Percentiles rank a stretch among this genome's conserved stretches.
These are phyloP conservation scores for Candidula unifasciata DNA, from an alignment of 2,888 invertebrate species.

Conservation along the genomic window DNA sequence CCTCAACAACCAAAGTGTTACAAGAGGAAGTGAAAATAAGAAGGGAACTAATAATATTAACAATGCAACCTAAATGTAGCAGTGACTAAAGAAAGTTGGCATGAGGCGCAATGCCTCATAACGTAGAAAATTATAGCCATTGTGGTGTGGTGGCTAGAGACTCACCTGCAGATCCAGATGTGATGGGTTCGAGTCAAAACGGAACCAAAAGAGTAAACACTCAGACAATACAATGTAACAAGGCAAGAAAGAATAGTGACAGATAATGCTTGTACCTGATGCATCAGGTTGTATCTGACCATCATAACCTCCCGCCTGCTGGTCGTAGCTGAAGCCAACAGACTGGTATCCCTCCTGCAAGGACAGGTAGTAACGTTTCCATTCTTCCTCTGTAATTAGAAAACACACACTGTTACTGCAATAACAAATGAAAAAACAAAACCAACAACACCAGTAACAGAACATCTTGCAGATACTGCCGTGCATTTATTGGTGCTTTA, in stretches of 20 bases:
- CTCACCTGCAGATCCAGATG: too few relatives aligned
- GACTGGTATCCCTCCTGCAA: slow-evolving; percentile 77
- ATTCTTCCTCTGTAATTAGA: slow-evolving; percentile 87
- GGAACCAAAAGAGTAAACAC: not conserved
- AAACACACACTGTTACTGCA: not conserved
- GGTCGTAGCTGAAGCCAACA: slow-evolving; percentile 79
- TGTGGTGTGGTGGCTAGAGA: too few relatives aligned
- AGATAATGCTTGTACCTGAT: not conserved
- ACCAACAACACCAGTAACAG: not conserved
- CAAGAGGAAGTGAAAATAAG: too few relatives aligned
- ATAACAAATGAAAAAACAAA: not conserved
- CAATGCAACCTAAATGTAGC: too few relatives aligned
- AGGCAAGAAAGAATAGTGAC: not conserved
- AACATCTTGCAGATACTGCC: not conserved
- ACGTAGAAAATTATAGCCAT: too few relatives aligned
- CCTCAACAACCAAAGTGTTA: too few relatives aligned
- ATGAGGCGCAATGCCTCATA: too few relatives aligned
- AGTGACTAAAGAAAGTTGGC: too few relatives aligned
- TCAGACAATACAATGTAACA: too few relatives aligned
- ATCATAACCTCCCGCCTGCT: slow-evolving; percentile 23
- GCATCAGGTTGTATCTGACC: slow-evolving; percentile 2
- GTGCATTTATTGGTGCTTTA: too few relatives aligned
- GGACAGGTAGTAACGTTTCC: slow-evolving; percentile 89
- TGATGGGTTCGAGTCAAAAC: not conserved
- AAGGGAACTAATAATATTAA: too few relatives aligned